Conservation (phyloP, 2,113 vertebrate species). For the Megaptera novaeangliae region DNA sequence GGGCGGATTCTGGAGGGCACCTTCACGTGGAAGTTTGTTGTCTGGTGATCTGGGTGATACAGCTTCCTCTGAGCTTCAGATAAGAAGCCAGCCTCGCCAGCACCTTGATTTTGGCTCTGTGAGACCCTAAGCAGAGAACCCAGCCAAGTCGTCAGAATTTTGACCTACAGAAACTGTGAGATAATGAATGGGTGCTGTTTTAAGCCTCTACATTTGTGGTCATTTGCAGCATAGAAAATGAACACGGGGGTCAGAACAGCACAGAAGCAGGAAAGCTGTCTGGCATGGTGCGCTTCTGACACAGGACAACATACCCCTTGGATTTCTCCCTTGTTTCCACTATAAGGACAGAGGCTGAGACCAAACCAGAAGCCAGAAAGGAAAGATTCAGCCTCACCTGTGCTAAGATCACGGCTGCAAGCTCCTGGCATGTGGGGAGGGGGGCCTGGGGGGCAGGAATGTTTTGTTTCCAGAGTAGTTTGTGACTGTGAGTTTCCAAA, state of each 20-base stretch:
- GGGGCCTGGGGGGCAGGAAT: too few species aligned
- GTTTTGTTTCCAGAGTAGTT: not conserved
- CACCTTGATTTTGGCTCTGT: not conserved
- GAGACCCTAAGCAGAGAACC: not conserved
- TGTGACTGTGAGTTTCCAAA: not conserved
- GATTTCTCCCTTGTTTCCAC: not conserved
- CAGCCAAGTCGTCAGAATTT: not conserved
- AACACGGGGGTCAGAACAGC: not conserved
- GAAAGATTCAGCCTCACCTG: not conserved
- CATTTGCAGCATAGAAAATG: not conserved
- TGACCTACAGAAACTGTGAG: not conserved
- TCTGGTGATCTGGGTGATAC: not conserved
- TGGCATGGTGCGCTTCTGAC: not conserved
- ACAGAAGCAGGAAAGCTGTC: not conserved
- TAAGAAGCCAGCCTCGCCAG: not conserved
- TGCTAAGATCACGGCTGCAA: not conserved
- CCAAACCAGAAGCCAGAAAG: fast-evolving
- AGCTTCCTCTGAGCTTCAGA: not conserved
- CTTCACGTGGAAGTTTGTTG: not conserved
- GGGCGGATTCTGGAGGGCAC: not conserved
- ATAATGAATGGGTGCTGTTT: not conserved
- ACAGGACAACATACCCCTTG: too few species aligned
- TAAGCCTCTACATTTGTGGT: not conserved
- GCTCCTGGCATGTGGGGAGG: not conserved
- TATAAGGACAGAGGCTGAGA: not conserved